Percentiles rank a stretch among this genome's conserved stretches.
phyloP scores from a whole-genome alignment of 2,113 vertebrate genomes.

The Eonycteris spelaea region DNA sequence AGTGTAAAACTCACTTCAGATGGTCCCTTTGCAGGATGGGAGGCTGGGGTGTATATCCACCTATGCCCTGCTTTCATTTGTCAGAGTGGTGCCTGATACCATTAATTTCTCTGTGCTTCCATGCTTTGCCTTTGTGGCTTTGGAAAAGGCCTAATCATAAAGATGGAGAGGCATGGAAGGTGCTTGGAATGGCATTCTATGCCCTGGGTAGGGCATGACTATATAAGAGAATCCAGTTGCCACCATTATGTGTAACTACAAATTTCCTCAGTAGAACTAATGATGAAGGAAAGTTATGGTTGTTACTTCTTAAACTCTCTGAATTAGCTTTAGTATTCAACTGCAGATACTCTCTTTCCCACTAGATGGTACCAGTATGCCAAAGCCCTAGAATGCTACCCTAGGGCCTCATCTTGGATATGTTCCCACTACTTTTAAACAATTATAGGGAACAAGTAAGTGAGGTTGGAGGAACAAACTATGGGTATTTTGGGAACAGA shows the following conservation, averaged over 20 bases:
- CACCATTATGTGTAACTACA: neutral
- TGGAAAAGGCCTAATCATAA: neutral
- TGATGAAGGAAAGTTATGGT: neutral
- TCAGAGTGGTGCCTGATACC: neutral
- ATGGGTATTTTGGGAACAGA: neutral
- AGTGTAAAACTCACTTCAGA: neutral
- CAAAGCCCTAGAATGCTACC: slow-evolving; percentile 21
- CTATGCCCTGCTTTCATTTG: neutral
- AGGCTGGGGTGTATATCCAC: fast-evolving
- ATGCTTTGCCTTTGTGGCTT: neutral
- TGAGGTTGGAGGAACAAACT: neutral
- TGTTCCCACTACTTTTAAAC: neutral
- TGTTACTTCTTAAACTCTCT: neutral
- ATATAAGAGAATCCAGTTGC: neutral
- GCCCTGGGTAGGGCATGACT: neutral
- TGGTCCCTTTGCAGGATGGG: neutral
- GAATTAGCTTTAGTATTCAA: neutral
- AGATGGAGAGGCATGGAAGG: neutral
- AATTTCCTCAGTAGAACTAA: neutral
- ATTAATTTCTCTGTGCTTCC: neutral
- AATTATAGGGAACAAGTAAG: neutral
- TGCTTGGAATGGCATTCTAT: neutral
- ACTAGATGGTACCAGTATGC: slow-evolving; percentile 43
- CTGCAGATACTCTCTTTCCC: slow-evolving; percentile 33
- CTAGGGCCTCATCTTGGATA: neutral